Evolutionary conservation across 2,113 vertebrate genomes (phyloP).

Genomic region (Lanius collurio): DNA sequence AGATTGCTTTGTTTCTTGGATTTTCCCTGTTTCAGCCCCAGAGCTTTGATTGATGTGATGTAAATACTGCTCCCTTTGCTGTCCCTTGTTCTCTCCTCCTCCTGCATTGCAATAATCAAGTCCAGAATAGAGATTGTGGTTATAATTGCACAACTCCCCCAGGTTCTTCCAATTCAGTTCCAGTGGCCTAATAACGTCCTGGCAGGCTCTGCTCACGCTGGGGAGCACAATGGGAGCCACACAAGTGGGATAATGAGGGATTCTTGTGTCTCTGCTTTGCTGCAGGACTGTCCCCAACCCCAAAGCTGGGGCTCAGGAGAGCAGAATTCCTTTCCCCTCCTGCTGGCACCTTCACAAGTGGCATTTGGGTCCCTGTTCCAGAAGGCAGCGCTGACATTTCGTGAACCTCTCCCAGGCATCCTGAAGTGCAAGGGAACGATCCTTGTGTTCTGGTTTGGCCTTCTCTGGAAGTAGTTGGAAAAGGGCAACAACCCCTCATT

Average conservation of each 20-base stretch:
- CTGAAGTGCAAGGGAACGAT: background rate
- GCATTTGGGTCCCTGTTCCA: background rate
- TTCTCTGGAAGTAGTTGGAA: background rate
- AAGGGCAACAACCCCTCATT: conserved; percentile 45
- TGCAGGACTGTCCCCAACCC: background rate
- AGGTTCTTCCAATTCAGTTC: conserved; percentile 41
- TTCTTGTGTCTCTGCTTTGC: background rate
- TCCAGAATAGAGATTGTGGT: background rate
- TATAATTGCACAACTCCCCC: background rate
- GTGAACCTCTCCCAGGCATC: background rate
- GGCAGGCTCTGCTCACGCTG: background rate
- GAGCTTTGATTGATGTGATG: background rate
- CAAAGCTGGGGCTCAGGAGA: background rate
- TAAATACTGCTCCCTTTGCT: background rate
- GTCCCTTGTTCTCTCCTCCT: background rate
- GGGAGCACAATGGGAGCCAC: conserved; percentile 6
- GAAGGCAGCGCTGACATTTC: background rate
- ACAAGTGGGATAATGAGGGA: conserved; percentile 8
- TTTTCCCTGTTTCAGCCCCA: background rate
- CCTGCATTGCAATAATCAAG: background rate
- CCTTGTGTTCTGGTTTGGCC: background rate
- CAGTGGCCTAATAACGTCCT: conserved; percentile 28
- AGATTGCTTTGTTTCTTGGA: background rate
- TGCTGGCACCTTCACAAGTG: background rate
- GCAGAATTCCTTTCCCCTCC: background rate